phyloP scores from a whole-genome alignment of 2,113 vertebrate genomes.

The Salminus brasiliensis region DNA sequence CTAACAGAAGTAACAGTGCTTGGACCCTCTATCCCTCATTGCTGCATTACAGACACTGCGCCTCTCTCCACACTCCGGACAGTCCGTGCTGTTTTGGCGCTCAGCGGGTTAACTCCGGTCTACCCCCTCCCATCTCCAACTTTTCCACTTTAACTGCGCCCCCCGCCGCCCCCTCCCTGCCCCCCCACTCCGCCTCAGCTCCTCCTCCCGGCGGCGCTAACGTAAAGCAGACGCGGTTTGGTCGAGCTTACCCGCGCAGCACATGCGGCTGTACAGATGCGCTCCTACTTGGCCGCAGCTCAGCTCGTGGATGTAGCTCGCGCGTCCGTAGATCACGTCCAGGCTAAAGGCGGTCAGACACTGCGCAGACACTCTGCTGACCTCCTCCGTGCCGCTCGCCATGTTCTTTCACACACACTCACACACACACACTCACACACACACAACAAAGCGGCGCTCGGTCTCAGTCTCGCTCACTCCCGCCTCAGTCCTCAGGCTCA shows the following conservation, averaged over 20 bases:
- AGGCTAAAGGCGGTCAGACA: constrained; percentile 42
- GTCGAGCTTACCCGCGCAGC: constrained; percentile 76
- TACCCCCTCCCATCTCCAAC: no score
- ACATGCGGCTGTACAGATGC: constrained; percentile 77
- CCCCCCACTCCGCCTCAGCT: not conserved
- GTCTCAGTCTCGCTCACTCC: no score
- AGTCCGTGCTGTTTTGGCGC: not conserved
- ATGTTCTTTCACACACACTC: no score
- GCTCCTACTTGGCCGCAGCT: constrained; percentile 68
- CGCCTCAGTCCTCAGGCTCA: constrained; percentile 27
- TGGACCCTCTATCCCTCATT: not conserved
- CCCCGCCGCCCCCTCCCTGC: not conserved
- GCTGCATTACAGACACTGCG: not conserved
- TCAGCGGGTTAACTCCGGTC: constrained; percentile 40
- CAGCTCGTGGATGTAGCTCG: constrained; percentile 76
- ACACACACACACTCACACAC: no score
- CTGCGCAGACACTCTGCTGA: constrained; percentile 27
- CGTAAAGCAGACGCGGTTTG: no score
- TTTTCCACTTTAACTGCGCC: no score
- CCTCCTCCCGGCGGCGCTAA: constrained; percentile 39
- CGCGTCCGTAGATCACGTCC: constrained; percentile 56
- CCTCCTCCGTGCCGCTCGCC: constrained; percentile 56
- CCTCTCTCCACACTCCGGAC: not conserved
- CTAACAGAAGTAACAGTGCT: not conserved
- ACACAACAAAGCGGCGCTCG: no score